phyloP scores from a whole-genome alignment of 30 jellyfish, hydroid and myxozoan genomes.

The Chironex yamaguchii region DNA sequence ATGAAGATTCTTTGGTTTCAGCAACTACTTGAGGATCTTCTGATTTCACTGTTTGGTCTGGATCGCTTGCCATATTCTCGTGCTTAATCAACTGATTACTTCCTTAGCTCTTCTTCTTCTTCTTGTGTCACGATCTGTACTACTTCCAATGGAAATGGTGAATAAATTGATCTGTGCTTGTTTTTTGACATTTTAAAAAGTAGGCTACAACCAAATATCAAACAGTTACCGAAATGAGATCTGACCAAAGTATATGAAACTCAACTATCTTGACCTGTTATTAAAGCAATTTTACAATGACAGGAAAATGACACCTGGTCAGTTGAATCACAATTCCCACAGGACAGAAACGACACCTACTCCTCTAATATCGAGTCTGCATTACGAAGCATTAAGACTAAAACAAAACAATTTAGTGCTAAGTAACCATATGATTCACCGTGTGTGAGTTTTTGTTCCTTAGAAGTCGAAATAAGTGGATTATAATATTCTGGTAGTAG shows the following conservation, averaged over 20 bases:
- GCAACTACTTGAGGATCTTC: constrained; percentile 25
- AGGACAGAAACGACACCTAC: not conserved
- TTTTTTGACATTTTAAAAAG: not conserved
- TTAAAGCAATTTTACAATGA: constrained; percentile 27
- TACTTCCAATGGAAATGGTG: constrained; percentile 14
- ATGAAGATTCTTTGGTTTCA: constrained; percentile 30
- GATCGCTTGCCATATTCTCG: constrained; percentile 32
- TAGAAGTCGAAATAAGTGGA: constrained; percentile 20
- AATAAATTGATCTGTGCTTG: constrained; percentile 17
- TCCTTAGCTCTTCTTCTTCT: constrained; percentile 29
- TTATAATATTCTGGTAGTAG: constrained; percentile 19
- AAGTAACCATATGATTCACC: constrained; percentile 33
- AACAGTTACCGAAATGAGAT: constrained; percentile 18
- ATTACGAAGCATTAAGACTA: constrained; percentile 37
- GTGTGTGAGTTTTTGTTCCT: constrained; percentile 23
- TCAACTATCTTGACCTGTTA: constrained; percentile 25
- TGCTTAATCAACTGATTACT: constrained; percentile 24
- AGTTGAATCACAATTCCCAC: not conserved
- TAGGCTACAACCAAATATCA: constrained; percentile 38
- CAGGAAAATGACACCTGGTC: constrained; percentile 36
- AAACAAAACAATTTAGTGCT: constrained; percentile 16
- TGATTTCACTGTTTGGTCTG: constrained; percentile 36
- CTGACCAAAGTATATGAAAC: constrained; percentile 34
- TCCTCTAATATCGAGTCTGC: constrained; percentile 32
- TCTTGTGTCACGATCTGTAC: constrained; percentile 21